Percentiles rank a stretch among this genome's conserved stretches.
phyloP scores from a whole-genome alignment of 2,888 invertebrate species.

The Caenorhabditis sinica region DNA sequence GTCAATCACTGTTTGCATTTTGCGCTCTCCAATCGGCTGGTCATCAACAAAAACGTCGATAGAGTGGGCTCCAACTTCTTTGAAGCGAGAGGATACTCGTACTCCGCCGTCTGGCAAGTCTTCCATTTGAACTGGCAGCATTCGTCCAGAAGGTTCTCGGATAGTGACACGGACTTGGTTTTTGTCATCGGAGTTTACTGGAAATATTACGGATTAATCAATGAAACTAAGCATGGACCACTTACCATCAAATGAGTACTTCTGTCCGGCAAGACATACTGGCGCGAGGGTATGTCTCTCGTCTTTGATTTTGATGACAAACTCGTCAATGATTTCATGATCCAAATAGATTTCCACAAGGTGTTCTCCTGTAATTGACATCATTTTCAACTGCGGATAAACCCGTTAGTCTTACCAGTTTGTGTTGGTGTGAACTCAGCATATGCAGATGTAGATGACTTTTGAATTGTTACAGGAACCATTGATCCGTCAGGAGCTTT shows the following conservation, averaged over 20 bases:
- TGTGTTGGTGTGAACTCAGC: constrained; percentile 65
- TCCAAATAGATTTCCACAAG: constrained; percentile 77
- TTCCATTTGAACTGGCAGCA: constrained; percentile 77
- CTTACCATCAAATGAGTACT: constrained; percentile 75
- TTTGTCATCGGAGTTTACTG: constrained; percentile 71
- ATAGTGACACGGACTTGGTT: constrained; percentile 78
- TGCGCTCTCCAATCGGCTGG: constrained; percentile 68
- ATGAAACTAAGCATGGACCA: background rate
- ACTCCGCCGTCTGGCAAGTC: constrained; percentile 73
- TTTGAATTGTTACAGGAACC: constrained; percentile 74
- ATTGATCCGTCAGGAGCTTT: constrained; percentile 78
- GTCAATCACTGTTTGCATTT: constrained; percentile 69
- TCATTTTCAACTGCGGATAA: background rate
- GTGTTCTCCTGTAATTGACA: constrained; percentile 73
- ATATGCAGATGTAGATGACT: constrained; percentile 74
- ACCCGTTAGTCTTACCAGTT: constrained; percentile 31
- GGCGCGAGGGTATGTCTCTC: constrained; percentile 66
- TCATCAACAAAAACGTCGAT: constrained; percentile 74
- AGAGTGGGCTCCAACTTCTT: constrained; percentile 71
- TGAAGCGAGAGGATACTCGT: constrained; percentile 74
- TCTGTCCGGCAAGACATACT: constrained; percentile 73
- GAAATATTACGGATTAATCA: constrained; percentile 5
- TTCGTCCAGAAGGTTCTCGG: constrained; percentile 73
- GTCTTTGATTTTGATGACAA: constrained; percentile 60
- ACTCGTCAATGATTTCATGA: constrained; percentile 66